phyloP scores from a whole-genome alignment of 1,140 invertebrate species.

The Coenobita brevimanus region DNA sequence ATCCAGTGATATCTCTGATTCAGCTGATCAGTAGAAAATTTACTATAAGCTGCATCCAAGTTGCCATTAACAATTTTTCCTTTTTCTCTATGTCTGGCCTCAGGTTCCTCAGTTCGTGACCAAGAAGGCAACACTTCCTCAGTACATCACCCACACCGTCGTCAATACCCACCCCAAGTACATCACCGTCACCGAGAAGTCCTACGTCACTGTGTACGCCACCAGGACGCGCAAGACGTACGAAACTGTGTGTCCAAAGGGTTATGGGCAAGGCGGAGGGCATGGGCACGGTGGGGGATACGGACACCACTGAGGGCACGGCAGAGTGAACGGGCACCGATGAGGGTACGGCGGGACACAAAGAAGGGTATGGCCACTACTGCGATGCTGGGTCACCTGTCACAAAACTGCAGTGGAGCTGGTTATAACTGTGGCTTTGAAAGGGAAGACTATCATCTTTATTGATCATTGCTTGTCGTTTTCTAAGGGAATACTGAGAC shows the following conservation, averaged over 20 bases:
- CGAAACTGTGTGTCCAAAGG: constrained; percentile 68
- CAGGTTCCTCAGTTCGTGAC: constrained; percentile 69
- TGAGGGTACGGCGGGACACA: neutral
- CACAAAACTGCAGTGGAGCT: too few relatives aligned
- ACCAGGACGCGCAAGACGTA: constrained; percentile 68
- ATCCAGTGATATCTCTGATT: too few relatives aligned
- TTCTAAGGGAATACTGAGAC: too few relatives aligned
- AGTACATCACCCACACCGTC: constrained; percentile 69
- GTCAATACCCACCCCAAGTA: constrained; percentile 67
- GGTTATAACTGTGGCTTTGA: too few relatives aligned
- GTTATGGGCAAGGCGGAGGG: constrained; percentile 52
- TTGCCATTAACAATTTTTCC: too few relatives aligned
- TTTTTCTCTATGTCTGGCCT: too few relatives aligned
- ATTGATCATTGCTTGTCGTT: too few relatives aligned
- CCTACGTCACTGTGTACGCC: constrained; percentile 67
- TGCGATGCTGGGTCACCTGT: too few relatives aligned
- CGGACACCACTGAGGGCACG: neutral
- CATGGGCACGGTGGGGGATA: constrained; percentile 14
- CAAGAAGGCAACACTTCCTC: constrained; percentile 65
- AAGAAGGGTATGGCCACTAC: neutral
- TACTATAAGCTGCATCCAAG: too few relatives aligned
- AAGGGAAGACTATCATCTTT: too few relatives aligned
- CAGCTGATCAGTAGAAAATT: too few relatives aligned
- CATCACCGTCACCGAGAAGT: constrained; percentile 69
- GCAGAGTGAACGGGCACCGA: neutral